phyloP scores from a whole-genome alignment of 2,888 invertebrate species.

The Lasioglossum calceatum region DNA sequence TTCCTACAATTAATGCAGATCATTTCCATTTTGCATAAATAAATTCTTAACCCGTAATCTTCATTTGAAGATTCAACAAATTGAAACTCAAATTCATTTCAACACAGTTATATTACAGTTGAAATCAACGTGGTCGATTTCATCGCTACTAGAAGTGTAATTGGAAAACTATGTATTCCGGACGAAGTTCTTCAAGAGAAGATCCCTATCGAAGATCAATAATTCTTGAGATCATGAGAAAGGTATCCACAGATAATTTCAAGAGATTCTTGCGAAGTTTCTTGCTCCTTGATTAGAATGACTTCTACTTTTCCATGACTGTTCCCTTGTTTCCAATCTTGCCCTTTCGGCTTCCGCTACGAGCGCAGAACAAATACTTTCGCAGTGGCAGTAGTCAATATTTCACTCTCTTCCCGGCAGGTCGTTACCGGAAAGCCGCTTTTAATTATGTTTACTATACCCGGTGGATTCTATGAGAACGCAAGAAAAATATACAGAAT shows the following conservation, averaged over 20 bases:
- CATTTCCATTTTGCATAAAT: background rate
- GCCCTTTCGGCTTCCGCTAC: background rate
- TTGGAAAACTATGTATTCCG: background rate
- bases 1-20: background rate
- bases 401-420: constrained; percentile 21
- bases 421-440: constrained; percentile 33
- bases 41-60: background rate
- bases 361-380: constrained; percentile 31
- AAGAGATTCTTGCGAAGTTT: background rate
- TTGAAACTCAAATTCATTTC: background rate
- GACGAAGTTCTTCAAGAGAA: background rate
- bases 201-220: background rate
- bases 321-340: background rate
- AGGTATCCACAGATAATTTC: background rate
- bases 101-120: background rate
- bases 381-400: constrained; percentile 24
- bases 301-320: background rate
- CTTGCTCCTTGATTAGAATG: background rate
- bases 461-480: background rate
- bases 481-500: constrained; percentile 17
- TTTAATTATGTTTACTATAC: constrained; percentile 45
- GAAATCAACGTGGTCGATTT: background rate
- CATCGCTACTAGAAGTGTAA: background rate
- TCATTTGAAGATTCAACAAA: too few relatives aligned
- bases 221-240: background rate